A percentile compares a stretch with the other conserved stretches of the same genome.
Conservation (phyloP, 2,888 invertebrate genomes). For the Boloria euphrosyne region DNA sequence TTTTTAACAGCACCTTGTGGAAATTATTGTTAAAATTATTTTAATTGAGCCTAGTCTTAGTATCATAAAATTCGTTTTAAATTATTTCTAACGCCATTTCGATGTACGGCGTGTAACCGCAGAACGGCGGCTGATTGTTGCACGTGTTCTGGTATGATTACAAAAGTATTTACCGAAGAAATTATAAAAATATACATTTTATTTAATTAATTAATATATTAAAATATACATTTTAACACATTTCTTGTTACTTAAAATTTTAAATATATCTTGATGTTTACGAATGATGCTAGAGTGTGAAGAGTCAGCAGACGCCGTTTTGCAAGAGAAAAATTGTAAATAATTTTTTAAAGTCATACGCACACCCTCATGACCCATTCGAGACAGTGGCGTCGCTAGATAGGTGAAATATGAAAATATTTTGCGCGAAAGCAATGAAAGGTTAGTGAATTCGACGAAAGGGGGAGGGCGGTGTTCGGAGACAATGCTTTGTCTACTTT, state of each 20-base stretch:
- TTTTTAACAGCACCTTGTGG: constrained; percentile 73
- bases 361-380: constrained; percentile 61
- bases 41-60: constrained; percentile 80
- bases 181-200: neutral
- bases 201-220: neutral
- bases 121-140: constrained; percentile 32
- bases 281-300: neutral
- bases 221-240: no score
- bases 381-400: constrained; percentile 56
- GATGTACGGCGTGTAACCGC: constrained; percentile 46
- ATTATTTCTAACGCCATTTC: constrained; percentile 57
- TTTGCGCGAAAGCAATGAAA: constrained; percentile 72
- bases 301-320: constrained; percentile 30
- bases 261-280: no score
- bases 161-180: no score
- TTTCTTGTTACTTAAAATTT: no score
- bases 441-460: constrained; percentile 79
- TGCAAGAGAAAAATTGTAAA: constrained; percentile 36
- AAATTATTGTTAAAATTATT: constrained; percentile 73
- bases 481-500: constrained; percentile 55
- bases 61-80: constrained; percentile 72
- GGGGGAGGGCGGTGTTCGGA: constrained; percentile 54
- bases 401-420: constrained; percentile 60
- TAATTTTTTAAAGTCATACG: constrained; percentile 43
- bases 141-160: neutral